Conservation (phyloP, 2,797 vertebrate genomes). For the Betta splendens region DNA sequence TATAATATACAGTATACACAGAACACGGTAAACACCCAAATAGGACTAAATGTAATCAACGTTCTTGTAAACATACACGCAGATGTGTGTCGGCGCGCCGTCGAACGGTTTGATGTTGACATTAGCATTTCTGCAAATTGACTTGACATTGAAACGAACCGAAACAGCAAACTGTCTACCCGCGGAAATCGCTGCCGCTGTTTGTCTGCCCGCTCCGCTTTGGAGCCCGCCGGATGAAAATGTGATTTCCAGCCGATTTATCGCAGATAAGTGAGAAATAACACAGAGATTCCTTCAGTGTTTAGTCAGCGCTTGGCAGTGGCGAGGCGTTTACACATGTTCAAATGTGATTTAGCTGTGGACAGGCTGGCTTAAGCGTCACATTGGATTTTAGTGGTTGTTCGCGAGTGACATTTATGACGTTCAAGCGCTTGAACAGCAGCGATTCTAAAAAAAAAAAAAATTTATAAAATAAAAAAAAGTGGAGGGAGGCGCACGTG, state of each 20-base stretch:
- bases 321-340: not conserved
- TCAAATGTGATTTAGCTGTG: not conserved
- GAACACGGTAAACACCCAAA: slow-evolving; percentile 59
- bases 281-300: not conserved
- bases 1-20: slow-evolving; percentile 44
- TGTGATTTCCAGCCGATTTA: slow-evolving; percentile 1
- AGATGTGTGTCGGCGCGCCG: slow-evolving; percentile 56
- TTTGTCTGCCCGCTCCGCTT: slow-evolving; percentile 3
- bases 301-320: not conserved
- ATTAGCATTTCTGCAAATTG: slow-evolving; percentile 45
- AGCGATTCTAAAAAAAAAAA: too few species aligned
- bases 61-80: slow-evolving; percentile 57
- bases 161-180: slow-evolving; percentile 40
- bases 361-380: not conserved
- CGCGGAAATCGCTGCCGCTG: slow-evolving; percentile 1
- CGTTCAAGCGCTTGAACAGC: not conserved
- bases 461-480: not conserved
- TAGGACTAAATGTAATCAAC: slow-evolving; percentile 56
- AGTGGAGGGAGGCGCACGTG: not conserved
- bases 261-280: not conserved
- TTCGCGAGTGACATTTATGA: not conserved
- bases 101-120: slow-evolving; percentile 53
- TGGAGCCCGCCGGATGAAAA: too few species aligned
- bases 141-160: slow-evolving; percentile 42
- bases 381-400: not conserved